A percentile compares a stretch with the other conserved stretches of the same genome.
phyloP scores from a whole-genome alignment of 2,888 invertebrate species.

The Colletes collaris region DNA sequence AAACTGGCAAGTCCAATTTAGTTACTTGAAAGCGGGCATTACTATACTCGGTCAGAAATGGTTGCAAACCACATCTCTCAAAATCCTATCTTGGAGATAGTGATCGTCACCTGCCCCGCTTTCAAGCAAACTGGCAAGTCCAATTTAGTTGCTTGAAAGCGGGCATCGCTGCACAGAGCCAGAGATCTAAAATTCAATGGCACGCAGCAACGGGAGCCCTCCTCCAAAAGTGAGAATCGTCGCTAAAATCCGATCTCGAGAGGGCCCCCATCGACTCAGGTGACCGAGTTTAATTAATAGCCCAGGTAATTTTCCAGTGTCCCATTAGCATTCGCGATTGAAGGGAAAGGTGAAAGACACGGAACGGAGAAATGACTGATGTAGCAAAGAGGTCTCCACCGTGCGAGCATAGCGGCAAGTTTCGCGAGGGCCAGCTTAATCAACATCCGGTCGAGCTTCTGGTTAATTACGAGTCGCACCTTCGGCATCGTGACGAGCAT shows the following conservation, averaged over 20 bases:
- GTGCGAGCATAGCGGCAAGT: neutral
- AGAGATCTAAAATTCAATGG: too few relatives aligned
- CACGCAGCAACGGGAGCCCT: too few relatives aligned
- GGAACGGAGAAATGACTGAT: slow-evolving; percentile 13
- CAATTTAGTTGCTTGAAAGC: too few relatives aligned
- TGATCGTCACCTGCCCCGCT: too few relatives aligned
- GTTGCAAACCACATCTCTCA: too few relatives aligned
- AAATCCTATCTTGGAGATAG: too few relatives aligned
- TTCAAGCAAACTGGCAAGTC: too few relatives aligned
- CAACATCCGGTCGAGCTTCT: slow-evolving; percentile 59
- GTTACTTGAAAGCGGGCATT: too few relatives aligned
- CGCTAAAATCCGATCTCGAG: neutral
- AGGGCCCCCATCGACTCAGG: neutral
- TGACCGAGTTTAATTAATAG: slow-evolving; percentile 25
- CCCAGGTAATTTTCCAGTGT: neutral
- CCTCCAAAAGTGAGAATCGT: neutral
- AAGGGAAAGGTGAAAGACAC: neutral
- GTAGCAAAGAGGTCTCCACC: neutral
- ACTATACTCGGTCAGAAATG: too few relatives aligned
- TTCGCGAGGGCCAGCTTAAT: slow-evolving; percentile 60
- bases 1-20: too few relatives aligned
- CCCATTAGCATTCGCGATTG: slow-evolving; percentile 30
- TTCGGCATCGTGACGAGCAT: slow-evolving; percentile 62
- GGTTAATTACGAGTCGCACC: slow-evolving; percentile 67
- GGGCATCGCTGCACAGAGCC: too few relatives aligned